Base-by-base conservation (phyloP, 2,797 vertebrate species). In the Falco biarmicus region DNA sequence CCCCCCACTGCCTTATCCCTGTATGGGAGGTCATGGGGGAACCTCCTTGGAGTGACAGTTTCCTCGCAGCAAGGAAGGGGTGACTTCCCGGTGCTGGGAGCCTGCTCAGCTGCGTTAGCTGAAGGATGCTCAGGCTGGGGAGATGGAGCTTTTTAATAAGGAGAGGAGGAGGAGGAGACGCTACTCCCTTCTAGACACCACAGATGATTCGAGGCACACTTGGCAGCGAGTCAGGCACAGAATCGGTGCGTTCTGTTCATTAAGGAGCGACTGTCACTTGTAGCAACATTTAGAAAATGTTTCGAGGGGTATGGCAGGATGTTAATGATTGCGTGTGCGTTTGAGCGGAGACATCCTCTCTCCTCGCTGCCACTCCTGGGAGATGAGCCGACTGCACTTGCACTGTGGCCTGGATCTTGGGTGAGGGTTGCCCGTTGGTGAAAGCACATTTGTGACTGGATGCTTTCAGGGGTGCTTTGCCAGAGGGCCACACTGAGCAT, bases 171-270 rank as follows among this genome's bases (percentile, higher is more conserved):
- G 90, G 95, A 93, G 93, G 93, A 95, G 91, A 88, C 54, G 25
- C 51, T 94, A 76, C 76, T 95, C 81, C 90, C 95, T 97, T 66
- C 87, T 87, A 97, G 95, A 94, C 96, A 95, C 65, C 94, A 95
- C 97, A 97, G 96, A 95, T 92, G 94, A 94, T 94, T 86, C 21
- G 94, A 94, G 82, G 87, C 95, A 89, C 64, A 48, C 73, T 95
- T 96, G 96, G 96, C 96, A 97, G 96, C 75, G 60, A 51, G 48
- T 95, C 90, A 92, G 95, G 83, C 95, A 76, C 93, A 78, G 68
- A 90, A 85, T 73, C 78, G 65, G 88, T 64, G 90, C 84, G 85
- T 92, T 96, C 89, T 90, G 94, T 80, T 96, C 96, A 89, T 95
- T 95, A 91, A 60, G 93, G 93, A 95, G 95, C 39, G 90, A 84